phyloP scores from a whole-genome alignment of 1,140 invertebrate species.

The Drosophila arizonae region DNA sequence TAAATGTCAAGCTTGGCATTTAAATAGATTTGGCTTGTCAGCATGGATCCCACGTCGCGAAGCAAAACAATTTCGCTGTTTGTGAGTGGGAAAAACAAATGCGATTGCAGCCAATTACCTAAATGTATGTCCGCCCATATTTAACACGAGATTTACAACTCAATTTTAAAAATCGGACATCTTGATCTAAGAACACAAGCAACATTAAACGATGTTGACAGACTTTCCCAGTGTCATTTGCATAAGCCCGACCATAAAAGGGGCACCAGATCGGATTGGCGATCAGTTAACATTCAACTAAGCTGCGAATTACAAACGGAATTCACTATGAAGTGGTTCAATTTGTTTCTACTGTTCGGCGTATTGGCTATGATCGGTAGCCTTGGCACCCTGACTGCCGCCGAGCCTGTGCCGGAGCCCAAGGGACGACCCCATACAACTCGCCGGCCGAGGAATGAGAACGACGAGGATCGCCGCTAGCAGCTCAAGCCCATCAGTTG shows the following conservation, averaged over 20 bases:
- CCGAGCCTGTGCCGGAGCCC: constrained; percentile 63
- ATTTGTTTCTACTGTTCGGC: constrained; percentile 65
- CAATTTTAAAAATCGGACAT: constrained; percentile 54
- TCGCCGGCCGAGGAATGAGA: constrained; percentile 67
- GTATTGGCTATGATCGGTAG: constrained; percentile 64
- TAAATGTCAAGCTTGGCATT: constrained; percentile 13
- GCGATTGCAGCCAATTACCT: constrained; percentile 62
- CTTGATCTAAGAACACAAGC: constrained; percentile 65
- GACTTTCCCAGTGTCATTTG: constrained; percentile 62
- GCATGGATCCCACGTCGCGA: constrained; percentile 32
- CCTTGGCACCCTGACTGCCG: constrained; percentile 51
- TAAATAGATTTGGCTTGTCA: constrained; percentile 3
- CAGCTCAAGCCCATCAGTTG: constrained; percentile 46
- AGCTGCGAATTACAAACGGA: constrained; percentile 10
- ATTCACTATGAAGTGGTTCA: constrained; percentile 74
- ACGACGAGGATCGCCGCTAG: constrained; percentile 70
- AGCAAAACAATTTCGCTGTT: constrained; percentile 26
- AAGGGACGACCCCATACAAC: constrained; percentile 74
- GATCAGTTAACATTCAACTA: constrained; percentile 49
- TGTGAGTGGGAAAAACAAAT: constrained; percentile 42
- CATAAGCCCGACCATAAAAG: constrained; percentile 52
- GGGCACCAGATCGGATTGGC: not conserved
- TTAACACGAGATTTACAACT: constrained; percentile 76
- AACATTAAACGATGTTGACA: constrained; percentile 69
- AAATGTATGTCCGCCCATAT: constrained; percentile 76